phyloP scores from a whole-genome alignment of 2,888 invertebrate genomes.

The Muschampia plurimacula region DNA sequence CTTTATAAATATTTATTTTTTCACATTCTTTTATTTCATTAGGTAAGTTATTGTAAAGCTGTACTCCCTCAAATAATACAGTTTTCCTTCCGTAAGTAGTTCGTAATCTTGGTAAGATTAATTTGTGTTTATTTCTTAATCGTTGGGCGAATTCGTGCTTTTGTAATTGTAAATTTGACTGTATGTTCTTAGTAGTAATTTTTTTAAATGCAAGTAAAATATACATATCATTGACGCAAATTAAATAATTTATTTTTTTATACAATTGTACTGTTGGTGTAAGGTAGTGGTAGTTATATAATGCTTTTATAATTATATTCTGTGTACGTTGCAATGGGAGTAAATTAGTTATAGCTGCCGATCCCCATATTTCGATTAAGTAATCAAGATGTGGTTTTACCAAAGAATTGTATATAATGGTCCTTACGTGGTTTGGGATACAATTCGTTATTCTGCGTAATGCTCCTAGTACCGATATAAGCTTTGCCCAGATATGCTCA shows the following conservation, averaged over 20 bases:
- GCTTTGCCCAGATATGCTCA: not conserved
- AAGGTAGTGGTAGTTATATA: not conserved
- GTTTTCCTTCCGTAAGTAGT: too few species aligned
- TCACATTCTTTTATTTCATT: slow-evolving; percentile 4
- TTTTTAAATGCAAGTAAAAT: not conserved
- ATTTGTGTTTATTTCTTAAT: not conserved
- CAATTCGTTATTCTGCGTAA: not conserved
- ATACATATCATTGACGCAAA: not conserved
- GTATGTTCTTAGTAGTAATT: not conserved
- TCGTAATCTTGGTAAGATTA: not conserved
- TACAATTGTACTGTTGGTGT: slow-evolving; percentile 1
- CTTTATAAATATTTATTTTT: not conserved
- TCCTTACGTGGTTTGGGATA: not conserved
- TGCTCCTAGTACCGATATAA: not conserved
- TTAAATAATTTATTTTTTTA: slow-evolving; percentile 2
- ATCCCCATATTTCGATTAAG: not conserved
- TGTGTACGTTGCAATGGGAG: not conserved
- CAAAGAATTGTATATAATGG: not conserved
- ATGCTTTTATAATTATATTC: slow-evolving; percentile 1
- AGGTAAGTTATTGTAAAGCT: not conserved
- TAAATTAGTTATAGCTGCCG: not conserved
- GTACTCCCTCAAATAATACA: too few species aligned
- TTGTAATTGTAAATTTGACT: not conserved
- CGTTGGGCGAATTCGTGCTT: not conserved
- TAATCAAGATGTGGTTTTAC: not conserved